Percentiles rank a stretch among this genome's conserved stretches.
These are phyloP conservation scores for Apocrypta bakeri DNA, from an alignment of 1,140 invertebrate species.

Conservation along the genomic window DNA sequence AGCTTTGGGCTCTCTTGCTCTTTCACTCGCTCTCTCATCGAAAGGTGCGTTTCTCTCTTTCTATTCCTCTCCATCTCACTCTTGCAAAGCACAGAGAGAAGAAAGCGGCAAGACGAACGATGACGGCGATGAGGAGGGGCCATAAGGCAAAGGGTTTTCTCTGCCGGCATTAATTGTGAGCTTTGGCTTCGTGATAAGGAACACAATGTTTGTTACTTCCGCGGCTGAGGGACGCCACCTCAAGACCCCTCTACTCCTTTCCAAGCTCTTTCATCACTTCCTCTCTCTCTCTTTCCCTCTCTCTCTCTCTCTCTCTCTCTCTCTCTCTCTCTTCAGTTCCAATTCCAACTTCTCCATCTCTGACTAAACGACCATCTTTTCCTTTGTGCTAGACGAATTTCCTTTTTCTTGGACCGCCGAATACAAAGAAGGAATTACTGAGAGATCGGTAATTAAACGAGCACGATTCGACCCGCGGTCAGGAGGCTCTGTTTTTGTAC, in stretches of 20 bases:
- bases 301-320: background rate
- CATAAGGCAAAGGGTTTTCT: slow-evolving; percentile 66
- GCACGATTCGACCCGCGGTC: slow-evolving; percentile 16
- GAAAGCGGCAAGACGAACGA: slow-evolving; percentile 50
- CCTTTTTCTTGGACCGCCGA: slow-evolving; percentile 49
- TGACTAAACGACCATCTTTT: slow-evolving; percentile 55
- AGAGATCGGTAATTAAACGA: slow-evolving; percentile 62
- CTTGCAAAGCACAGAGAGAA: slow-evolving; percentile 55
- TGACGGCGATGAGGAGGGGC: slow-evolving; percentile 47
- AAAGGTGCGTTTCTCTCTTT: slow-evolving; percentile 14
- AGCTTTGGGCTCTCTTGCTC: slow-evolving; percentile 42
- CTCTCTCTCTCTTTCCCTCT: background rate
- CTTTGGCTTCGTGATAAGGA: slow-evolving; percentile 66
- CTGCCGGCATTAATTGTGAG: slow-evolving; percentile 66
- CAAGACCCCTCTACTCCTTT: background rate
- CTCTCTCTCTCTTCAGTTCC: background rate
- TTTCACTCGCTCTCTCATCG: slow-evolving; percentile 21
- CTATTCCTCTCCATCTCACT: slow-evolving; percentile 48
- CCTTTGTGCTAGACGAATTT: slow-evolving; percentile 55
- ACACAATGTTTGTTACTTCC: slow-evolving; percentile 70
- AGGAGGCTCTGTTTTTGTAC: slow-evolving; percentile 38
- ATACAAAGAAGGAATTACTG: slow-evolving; percentile 66
- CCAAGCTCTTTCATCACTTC: background rate
- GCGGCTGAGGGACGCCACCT: slow-evolving; percentile 50
- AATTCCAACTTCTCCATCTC: background rate